phyloP scores from a whole-genome alignment of 2,797 vertebrate genomes.

The Gymnocypris eckloni region DNA sequence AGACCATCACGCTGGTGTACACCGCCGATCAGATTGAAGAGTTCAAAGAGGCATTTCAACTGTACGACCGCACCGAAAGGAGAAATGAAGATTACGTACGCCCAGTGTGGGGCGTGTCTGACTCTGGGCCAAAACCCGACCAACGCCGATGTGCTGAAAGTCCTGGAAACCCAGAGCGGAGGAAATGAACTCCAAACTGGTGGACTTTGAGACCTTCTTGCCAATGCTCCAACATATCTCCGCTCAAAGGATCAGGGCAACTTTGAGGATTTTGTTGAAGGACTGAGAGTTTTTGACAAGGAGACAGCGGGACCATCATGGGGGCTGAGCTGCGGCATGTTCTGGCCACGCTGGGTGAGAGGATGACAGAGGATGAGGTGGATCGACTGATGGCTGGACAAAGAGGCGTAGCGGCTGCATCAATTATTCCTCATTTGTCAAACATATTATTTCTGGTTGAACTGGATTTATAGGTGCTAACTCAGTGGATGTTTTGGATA shows the following conservation, averaged over 20 bases:
- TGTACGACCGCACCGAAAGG: slow-evolving; percentile 88
- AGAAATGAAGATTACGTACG: slow-evolving; percentile 93
- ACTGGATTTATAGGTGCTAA: slow-evolving; percentile 47
- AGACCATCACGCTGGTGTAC: slow-evolving; percentile 84
- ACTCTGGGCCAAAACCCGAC: slow-evolving; percentile 96
- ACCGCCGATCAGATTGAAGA: slow-evolving; percentile 81
- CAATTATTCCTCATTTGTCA: slow-evolving; percentile 95
- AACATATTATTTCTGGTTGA: slow-evolving; percentile 94
- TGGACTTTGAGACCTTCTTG: slow-evolving; percentile 97
- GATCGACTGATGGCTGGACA: slow-evolving; percentile 94
- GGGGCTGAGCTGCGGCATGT: slow-evolving; percentile 95
- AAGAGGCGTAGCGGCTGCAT: slow-evolving; percentile 97
- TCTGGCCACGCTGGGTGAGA: slow-evolving; percentile 92
- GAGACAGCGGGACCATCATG: slow-evolving; percentile 97
- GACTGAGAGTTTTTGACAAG: slow-evolving; percentile 96
- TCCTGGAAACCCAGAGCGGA: slow-evolving; percentile 90
- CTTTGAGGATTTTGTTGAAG: slow-evolving; percentile 97
- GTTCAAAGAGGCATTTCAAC: slow-evolving; percentile 93
- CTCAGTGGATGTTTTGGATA: slow-evolving; percentile 55
- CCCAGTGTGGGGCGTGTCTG: slow-evolving; percentile 91
- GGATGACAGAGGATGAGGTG: slow-evolving; percentile 93
- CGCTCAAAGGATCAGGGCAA: slow-evolving; percentile 92
- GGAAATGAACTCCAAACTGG: slow-evolving; percentile 89
- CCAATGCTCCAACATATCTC: slow-evolving; percentile 98
- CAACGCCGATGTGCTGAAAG: slow-evolving; percentile 91